Percentiles rank a stretch among this genome's conserved stretches.
These are phyloP conservation scores for Chelidonichthys spinosus DNA, from an alignment of 2,797 vertebrate genomes.

Conservation along the genomic window DNA sequence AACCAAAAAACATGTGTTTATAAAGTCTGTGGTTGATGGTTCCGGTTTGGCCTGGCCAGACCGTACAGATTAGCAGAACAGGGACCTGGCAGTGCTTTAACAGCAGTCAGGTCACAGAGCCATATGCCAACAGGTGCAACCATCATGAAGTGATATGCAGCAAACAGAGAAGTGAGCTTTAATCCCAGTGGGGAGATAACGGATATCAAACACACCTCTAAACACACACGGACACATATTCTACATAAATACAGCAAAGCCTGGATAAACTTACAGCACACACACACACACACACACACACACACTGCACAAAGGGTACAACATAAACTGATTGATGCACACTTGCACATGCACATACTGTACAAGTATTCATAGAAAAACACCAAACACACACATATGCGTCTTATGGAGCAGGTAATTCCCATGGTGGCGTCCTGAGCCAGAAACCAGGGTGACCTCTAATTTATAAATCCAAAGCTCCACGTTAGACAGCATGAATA, in stretches of 20 bases:
- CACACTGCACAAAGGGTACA: not conserved
- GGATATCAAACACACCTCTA: not conserved
- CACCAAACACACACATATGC: constrained; percentile 6
- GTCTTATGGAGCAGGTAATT: constrained; percentile 54
- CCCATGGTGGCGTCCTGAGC: constrained; percentile 46
- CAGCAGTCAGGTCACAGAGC: constrained; percentile 38
- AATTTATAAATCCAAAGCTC: constrained; percentile 75
- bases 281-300: not conserved
- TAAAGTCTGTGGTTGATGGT: not conserved
- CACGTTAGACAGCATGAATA: constrained; percentile 73
- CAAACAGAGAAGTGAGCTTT: constrained; percentile 7
- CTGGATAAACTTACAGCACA: not conserved
- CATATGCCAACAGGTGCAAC: constrained; percentile 55
- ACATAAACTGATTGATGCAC: constrained; percentile 3
- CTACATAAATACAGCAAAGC: not conserved
- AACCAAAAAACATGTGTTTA: not conserved
- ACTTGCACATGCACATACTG: not conserved
- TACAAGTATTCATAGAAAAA: not conserved
- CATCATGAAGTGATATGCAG: constrained; percentile 59
- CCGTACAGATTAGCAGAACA: constrained; percentile 43
- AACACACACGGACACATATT: not conserved
- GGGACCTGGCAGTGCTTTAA: constrained; percentile 16
- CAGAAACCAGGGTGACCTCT: constrained; percentile 75
- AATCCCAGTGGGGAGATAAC: constrained; percentile 32
- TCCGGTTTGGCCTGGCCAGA: not conserved